Conservation (phyloP, 2,797 vertebrate species). For the Natrix natrix region DNA sequence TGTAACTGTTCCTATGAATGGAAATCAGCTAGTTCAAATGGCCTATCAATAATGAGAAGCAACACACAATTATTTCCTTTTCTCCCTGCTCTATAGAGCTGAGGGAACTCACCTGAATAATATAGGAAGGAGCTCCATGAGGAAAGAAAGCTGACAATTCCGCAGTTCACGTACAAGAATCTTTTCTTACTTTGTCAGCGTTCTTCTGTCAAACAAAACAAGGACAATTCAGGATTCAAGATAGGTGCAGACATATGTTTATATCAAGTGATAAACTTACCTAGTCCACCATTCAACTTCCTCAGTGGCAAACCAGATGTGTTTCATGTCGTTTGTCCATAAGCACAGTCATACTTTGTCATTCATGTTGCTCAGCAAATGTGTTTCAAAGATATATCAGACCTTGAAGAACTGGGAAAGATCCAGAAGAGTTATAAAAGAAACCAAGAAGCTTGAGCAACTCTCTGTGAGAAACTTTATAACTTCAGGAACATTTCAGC, state of each 20-base stretch:
- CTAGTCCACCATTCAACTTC: neutral
- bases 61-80: too few species aligned
- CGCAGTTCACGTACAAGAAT: neutral
- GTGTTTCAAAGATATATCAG: neutral
- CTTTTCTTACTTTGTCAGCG: neutral
- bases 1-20: neutral
- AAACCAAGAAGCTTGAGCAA: neutral
- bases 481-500: neutral
- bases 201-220: neutral
- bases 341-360: neutral
- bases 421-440: neutral
- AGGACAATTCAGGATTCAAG: neutral
- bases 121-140: neutral
- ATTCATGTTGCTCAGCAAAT: neutral
- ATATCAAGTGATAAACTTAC: neutral
- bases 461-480: neutral
- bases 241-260: neutral
- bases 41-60: neutral
- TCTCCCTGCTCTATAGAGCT: too few species aligned
- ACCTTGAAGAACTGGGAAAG: neutral
- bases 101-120: neutral
- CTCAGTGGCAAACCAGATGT: neutral
- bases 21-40: neutral
- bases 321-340: neutral
- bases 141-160: neutral